Conservation (phyloP, 2,888 invertebrate genomes). For the Idaea biselata region DNA sequence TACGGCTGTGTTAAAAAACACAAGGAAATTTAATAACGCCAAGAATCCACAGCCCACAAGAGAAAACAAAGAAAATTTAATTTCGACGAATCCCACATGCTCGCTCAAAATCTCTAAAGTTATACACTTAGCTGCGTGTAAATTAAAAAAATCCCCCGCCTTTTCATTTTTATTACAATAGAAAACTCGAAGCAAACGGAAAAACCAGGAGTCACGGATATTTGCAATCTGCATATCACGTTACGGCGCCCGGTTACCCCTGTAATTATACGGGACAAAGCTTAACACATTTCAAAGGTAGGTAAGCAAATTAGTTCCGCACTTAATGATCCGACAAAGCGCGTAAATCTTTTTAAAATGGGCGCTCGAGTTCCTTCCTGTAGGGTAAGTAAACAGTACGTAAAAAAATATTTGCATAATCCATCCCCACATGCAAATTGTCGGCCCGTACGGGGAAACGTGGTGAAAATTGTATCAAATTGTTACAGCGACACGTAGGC, state of each 20-base stretch:
- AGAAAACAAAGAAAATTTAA: slow-evolving; percentile 80
- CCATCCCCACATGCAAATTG: slow-evolving; percentile 73
- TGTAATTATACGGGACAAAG: slow-evolving; percentile 74
- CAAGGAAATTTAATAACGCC: slow-evolving; percentile 81
- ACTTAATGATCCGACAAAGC: slow-evolving; percentile 80
- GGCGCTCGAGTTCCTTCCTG: slow-evolving; percentile 70
- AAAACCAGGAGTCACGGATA: slow-evolving; percentile 52
- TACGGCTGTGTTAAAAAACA: slow-evolving; percentile 81
- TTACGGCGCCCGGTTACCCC: slow-evolving; percentile 60
- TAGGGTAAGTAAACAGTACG: slow-evolving; percentile 64
- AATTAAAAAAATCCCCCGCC: slow-evolving; percentile 47
- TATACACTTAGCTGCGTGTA: slow-evolving; percentile 51
- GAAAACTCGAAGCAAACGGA: slow-evolving; percentile 30
- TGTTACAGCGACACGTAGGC: slow-evolving; percentile 71
- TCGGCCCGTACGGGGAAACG: slow-evolving; percentile 66
- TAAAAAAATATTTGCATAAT: slow-evolving; percentile 79
- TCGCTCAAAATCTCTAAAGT: slow-evolving; percentile 75
- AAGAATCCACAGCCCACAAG: slow-evolving; percentile 60
- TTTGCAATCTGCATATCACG: slow-evolving; percentile 68
- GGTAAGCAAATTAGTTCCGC: slow-evolving; percentile 80
- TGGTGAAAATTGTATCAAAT: slow-evolving; percentile 79
- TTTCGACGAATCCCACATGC: slow-evolving; percentile 79
- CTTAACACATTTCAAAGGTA: slow-evolving; percentile 80
- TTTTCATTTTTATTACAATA: slow-evolving; percentile 23
- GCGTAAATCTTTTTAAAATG: slow-evolving; percentile 80